phyloP scores from a whole-genome alignment of 2,797 vertebrate species.

The Garrulus glandarius region DNA sequence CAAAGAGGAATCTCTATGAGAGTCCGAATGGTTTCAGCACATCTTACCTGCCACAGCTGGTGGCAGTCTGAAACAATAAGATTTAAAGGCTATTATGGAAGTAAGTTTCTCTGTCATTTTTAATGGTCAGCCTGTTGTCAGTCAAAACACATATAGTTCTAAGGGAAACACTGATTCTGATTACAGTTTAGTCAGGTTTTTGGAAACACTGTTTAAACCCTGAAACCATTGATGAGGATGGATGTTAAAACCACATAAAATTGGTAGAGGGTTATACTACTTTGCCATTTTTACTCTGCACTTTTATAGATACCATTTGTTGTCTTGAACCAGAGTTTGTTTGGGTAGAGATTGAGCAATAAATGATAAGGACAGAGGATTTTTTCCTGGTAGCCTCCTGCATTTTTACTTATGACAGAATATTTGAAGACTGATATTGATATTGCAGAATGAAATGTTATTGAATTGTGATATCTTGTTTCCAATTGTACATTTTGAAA shows the following conservation, averaged over 20 bases:
- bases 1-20: background rate
- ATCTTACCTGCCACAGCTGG: background rate
- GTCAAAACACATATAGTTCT: background rate
- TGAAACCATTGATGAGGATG: background rate
- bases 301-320: background rate
- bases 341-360: background rate
- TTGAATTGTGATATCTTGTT: background rate
- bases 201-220: background rate
- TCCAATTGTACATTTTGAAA: background rate
- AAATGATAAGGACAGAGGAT: background rate
- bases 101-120: background rate
- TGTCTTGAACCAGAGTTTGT: background rate
- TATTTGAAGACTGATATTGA: background rate
- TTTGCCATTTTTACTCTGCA: background rate
- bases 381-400: background rate
- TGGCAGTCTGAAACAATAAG: background rate
- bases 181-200: background rate
- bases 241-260: background rate
- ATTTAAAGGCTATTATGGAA: constrained; percentile 20
- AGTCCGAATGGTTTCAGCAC: background rate
- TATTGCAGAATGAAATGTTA: background rate
- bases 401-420: background rate
- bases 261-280: background rate
- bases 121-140: background rate
- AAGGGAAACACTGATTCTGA: background rate